Conservation (phyloP, 2,797 vertebrate species). For the Halcyon badia region DNA sequence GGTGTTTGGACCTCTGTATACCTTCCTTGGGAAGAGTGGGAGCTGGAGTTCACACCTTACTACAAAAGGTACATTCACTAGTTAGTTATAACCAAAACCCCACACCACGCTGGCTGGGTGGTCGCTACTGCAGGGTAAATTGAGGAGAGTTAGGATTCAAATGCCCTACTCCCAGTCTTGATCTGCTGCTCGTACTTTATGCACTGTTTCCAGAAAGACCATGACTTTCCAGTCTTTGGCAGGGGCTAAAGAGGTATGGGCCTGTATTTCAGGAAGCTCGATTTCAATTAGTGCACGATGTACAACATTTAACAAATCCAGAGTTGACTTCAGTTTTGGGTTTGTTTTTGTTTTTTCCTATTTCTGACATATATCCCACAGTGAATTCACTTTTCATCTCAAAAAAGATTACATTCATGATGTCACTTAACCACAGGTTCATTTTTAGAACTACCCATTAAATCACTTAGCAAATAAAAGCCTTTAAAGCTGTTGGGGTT, state of each 20-base stretch:
- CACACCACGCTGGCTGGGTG: too few species aligned
- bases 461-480: neutral
- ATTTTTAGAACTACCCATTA: neutral
- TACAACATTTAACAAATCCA: neutral
- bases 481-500: neutral
- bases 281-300: neutral
- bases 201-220: neutral
- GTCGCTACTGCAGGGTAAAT: too few species aligned
- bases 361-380: neutral
- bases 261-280: neutral
- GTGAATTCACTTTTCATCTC: neutral
- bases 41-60: neutral
- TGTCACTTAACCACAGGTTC: neutral
- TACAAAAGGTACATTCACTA: rapidly evolving
- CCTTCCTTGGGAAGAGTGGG: neutral
- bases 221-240: neutral
- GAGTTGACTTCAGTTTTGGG: neutral
- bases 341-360: too few species aligned
- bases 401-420: rapidly evolving
- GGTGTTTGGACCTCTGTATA: neutral
- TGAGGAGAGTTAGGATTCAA: neutral
- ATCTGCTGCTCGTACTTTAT: neutral
- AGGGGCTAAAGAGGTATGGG: neutral
- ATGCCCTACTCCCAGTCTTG: neutral
- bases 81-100: too few species aligned